These are phyloP conservation scores for Melanogrammus aeglefinus DNA, from an alignment of 2,797 vertebrate genomes.

Conservation along the genomic window DNA sequence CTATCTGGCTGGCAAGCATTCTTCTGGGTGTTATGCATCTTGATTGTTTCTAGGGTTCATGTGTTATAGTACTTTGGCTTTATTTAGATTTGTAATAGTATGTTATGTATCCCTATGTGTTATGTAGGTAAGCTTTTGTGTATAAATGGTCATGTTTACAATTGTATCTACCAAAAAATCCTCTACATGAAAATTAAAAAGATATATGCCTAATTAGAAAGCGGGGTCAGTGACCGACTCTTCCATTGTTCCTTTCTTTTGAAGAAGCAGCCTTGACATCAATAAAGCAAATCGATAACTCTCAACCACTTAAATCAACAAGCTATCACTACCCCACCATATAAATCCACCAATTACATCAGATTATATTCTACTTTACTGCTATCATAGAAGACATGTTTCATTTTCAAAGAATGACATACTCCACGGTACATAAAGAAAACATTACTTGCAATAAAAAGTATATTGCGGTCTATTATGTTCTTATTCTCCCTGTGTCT, in stretches of 20 bases:
- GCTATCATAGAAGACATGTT: slow-evolving; percentile 23
- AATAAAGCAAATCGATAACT: slow-evolving; percentile 26
- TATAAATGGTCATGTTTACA: too few relatives aligned
- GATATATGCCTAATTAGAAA: too few relatives aligned
- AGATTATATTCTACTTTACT: slow-evolving; percentile 50
- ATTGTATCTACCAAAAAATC: background rate
- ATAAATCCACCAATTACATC: slow-evolving; percentile 46
- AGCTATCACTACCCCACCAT: slow-evolving; percentile 26
- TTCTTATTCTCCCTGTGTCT: slow-evolving; percentile 54
- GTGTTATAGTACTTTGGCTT: background rate
- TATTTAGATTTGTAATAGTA: background rate
- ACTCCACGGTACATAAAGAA: slow-evolving; percentile 64
- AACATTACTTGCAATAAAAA: slow-evolving; percentile 64
- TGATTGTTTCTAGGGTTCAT: background rate
- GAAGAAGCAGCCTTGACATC: background rate
- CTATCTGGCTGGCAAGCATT: background rate
- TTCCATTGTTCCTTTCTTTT: background rate
- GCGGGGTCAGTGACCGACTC: too few relatives aligned
- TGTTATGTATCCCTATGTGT: background rate
- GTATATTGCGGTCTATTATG: slow-evolving; percentile 59
- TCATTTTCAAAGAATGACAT: slow-evolving; percentile 43
- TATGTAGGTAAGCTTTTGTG: background rate
- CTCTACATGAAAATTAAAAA: background rate
- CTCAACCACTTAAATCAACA: slow-evolving; percentile 38
- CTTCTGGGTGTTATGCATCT: background rate